phyloP scores from a whole-genome alignment of 2,113 vertebrate species.

The Chloroceryle aenea region DNA sequence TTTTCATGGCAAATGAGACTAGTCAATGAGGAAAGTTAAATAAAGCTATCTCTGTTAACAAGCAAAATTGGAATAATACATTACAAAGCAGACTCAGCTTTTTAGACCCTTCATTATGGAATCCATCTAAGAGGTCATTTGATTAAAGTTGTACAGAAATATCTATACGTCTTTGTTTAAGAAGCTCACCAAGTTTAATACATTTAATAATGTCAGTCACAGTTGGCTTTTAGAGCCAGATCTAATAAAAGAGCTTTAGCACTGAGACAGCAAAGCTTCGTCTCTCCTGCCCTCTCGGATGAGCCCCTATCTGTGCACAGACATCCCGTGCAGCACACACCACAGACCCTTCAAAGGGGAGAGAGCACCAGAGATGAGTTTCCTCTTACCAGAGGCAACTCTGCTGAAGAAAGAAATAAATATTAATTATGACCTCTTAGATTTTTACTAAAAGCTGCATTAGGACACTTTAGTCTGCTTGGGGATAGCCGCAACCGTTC shows the following conservation, averaged over 20 bases:
- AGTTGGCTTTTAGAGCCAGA: background rate
- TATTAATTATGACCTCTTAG: background rate
- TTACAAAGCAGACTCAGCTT: background rate
- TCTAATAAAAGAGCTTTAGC: background rate
- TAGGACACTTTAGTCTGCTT: background rate
- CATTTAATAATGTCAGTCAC: background rate
- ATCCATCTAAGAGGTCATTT: background rate
- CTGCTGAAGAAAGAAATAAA: background rate
- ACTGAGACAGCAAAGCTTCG: background rate
- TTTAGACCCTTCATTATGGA: background rate
- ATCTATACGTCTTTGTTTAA: background rate
- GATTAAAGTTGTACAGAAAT: background rate
- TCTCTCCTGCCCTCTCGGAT: too few relatives aligned
- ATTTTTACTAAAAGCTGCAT: background rate
- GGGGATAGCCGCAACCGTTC: background rate
- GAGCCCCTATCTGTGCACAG: background rate
- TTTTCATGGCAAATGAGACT: constrained; percentile 15
- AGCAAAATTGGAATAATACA: constrained; percentile 31
- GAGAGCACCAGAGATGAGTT: background rate
- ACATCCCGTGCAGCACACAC: background rate
- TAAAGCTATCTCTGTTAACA: constrained; percentile 13
- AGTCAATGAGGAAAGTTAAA: constrained; percentile 45
- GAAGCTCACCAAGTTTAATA: background rate
- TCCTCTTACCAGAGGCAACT: background rate
- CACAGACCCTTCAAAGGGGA: background rate